Conservation (phyloP, 1,140 invertebrate species). For the Rhopalosiphum maidis region DNA sequence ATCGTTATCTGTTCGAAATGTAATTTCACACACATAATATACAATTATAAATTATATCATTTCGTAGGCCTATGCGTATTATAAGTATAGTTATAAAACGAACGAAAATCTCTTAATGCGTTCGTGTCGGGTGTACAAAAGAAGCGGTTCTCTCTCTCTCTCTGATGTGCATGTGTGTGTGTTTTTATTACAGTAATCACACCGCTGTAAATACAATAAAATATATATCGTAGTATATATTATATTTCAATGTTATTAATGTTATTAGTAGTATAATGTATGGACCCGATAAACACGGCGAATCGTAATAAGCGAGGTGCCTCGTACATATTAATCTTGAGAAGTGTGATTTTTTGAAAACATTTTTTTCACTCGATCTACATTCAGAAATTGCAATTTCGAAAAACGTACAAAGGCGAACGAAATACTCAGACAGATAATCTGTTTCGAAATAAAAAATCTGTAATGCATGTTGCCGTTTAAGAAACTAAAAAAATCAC, state of each 20-base stretch:
- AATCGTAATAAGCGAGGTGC: no score
- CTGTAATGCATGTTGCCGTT: neutral
- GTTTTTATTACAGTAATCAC: no score
- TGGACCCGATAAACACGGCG: no score
- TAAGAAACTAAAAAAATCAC: no score
- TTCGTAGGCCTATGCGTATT: neutral
- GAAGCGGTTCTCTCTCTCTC: neutral
- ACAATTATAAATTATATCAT: neutral
- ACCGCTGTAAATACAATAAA: neutral
- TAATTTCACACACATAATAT: neutral
- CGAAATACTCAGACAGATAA: neutral
- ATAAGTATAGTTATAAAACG: neutral
- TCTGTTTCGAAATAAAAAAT: neutral
- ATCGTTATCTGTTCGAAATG: neutral
- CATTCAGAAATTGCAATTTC: neutral
- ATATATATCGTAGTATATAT: no score
- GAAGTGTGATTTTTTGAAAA: neutral
- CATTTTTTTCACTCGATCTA: no score
- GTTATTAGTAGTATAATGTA: no score
- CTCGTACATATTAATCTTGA: neutral
- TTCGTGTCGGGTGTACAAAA: neutral
- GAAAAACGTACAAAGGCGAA: neutral
- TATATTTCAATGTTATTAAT: neutral
- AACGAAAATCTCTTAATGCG: neutral
- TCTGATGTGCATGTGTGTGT: neutral